Conservation (phyloP, 1,140 invertebrate species). For the Drosophila malerkotliana region DNA sequence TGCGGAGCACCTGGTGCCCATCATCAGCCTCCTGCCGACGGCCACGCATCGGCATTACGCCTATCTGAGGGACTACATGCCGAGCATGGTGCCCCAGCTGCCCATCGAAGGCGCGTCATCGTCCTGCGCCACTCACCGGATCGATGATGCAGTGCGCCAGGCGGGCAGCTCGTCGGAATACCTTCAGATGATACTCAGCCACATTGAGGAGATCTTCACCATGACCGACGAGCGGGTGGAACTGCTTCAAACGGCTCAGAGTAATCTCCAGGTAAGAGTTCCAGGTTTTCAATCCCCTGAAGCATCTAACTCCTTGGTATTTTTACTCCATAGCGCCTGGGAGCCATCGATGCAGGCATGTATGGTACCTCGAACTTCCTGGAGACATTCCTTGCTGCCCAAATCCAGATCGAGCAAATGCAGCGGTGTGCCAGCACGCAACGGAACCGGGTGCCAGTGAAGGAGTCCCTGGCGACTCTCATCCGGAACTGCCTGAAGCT, state of each 20-base stretch:
- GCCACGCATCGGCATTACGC: conserved; percentile 96
- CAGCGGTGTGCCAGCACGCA: conserved; percentile 73
- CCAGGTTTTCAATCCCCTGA: neutral
- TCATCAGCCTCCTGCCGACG: conserved; percentile 95
- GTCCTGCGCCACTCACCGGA: conserved; percentile 44
- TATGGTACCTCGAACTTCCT: conserved; percentile 94
- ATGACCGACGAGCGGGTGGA: conserved; percentile 83
- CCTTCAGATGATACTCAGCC: conserved; percentile 89
- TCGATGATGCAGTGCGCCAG: conserved; percentile 55
- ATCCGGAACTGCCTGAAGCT: conserved; percentile 90
- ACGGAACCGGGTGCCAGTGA: conserved; percentile 70
- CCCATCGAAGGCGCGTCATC: conserved; percentile 86
- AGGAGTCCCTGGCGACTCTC: conserved; percentile 85
- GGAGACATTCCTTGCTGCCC: conserved; percentile 90
- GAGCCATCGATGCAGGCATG: conserved; percentile 93
- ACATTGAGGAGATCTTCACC: conserved; percentile 88
- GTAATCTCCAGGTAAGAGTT: conserved; percentile 86
- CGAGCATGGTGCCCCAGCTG: conserved; percentile 94
- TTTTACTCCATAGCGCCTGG: conserved; percentile 84
- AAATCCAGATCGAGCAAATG: conserved; percentile 85
- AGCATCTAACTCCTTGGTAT: neutral
- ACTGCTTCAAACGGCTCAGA: conserved; percentile 89
- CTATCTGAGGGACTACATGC: conserved; percentile 97
- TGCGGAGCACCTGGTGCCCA: conserved; percentile 94
- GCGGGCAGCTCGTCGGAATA: conserved; percentile 86